phyloP scores from a whole-genome alignment of 2,797 vertebrate genomes.

The Crax fasciolata region DNA sequence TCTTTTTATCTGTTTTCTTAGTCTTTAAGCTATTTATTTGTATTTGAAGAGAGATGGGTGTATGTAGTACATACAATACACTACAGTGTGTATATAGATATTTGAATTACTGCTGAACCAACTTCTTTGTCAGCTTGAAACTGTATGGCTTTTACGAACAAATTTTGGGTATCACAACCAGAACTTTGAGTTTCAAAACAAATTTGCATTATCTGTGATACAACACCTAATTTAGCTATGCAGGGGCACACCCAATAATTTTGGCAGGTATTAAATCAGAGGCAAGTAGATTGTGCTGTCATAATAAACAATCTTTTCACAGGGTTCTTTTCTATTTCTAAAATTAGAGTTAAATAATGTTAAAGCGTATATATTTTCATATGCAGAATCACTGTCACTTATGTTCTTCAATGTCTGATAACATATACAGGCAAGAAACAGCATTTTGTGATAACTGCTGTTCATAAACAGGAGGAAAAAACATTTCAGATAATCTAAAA shows the following conservation, averaged over 20 bases:
- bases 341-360: neutral
- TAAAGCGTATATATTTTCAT: neutral
- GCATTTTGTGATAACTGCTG: neutral
- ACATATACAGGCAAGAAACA: neutral
- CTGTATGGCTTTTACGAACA: neutral
- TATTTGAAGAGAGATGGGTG: constrained; percentile 32
- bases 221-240: neutral
- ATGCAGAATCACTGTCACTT: neutral
- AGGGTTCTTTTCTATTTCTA: neutral
- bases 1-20: constrained; percentile 42
- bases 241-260: neutral
- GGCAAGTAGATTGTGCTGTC: neutral
- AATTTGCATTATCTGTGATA: neutral
- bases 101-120: neutral
- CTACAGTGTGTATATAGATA: neutral
- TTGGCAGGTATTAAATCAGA: neutral
- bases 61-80: neutral
- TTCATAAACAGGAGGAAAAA: neutral
- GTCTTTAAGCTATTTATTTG: neutral
- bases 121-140: neutral
- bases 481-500: neutral
- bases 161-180: neutral
- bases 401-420: neutral
- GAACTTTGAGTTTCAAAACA: neutral
- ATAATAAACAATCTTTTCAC: neutral